These are phyloP conservation scores for Eonycteris spelaea DNA, from an alignment of 2,113 vertebrate genomes.

Conservation along the genomic window DNA sequence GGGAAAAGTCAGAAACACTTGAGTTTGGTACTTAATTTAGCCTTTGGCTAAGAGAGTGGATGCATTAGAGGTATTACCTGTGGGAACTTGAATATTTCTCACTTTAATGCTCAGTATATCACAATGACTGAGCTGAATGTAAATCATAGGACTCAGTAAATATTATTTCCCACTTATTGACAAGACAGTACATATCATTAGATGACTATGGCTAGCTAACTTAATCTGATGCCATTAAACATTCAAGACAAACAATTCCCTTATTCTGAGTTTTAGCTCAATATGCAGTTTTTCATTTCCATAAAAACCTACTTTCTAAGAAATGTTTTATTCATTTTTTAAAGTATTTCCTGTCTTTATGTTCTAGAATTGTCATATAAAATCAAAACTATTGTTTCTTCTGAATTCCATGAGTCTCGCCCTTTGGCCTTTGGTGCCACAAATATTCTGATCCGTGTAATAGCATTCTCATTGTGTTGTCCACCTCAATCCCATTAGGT, in stretches of 20 bases:
- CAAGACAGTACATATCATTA: not conserved
- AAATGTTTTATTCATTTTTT: not conserved
- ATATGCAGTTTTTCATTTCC: not conserved
- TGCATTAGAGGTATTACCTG: not conserved
- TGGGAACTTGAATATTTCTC: not conserved
- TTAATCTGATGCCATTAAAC: not conserved
- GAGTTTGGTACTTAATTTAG: not conserved
- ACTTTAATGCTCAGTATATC: not conserved
- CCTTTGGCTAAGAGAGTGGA: not conserved
- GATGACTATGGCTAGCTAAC: not conserved
- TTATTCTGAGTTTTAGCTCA: not conserved
- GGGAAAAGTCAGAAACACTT: not conserved
- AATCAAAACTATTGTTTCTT: not conserved
- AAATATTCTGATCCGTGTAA: not conserved
- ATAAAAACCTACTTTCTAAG: not conserved
- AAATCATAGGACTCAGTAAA: not conserved
- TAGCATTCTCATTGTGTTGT: not conserved
- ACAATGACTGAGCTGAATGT: not conserved
- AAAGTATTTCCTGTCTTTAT: not conserved
- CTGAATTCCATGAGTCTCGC: not conserved
- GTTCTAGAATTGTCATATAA: not conserved
- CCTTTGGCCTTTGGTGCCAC: not conserved
- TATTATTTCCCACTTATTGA: not conserved
- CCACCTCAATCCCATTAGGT: not conserved
- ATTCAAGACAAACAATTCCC: not conserved